Evolutionary conservation across 2,113 vertebrate genomes (phyloP).

Genomic region (Sander lucioperca): DNA sequence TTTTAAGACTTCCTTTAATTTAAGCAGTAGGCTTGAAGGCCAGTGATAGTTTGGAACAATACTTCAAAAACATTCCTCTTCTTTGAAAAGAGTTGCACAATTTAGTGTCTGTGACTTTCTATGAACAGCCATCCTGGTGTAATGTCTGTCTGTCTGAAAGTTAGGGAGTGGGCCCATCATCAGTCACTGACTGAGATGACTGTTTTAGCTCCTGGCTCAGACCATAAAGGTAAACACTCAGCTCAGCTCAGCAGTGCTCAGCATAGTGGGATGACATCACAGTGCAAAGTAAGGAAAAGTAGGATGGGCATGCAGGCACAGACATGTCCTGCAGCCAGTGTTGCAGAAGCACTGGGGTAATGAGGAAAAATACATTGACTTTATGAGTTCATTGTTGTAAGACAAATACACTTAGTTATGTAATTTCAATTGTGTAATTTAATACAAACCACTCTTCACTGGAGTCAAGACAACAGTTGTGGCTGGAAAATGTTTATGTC

Average conservation of each 20-base stretch:
- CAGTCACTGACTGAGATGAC: constrained; percentile 50
- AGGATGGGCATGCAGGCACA: constrained; percentile 57
- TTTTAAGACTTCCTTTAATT: not conserved
- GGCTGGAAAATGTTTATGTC: constrained; percentile 12
- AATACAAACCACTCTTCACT: too few species aligned
- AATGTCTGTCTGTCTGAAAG: constrained; percentile 53
- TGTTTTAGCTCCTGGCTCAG: constrained; percentile 63
- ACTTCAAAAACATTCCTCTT: not conserved
- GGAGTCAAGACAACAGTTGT: not conserved
- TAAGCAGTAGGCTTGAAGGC: not conserved
- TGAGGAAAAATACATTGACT: constrained; percentile 14
- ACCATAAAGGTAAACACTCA: constrained; percentile 51
- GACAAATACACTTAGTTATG: not conserved
- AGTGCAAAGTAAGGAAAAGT: constrained; percentile 50
- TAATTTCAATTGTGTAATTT: constrained; percentile 8
- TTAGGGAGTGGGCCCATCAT: constrained; percentile 57
- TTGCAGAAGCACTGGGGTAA: constrained; percentile 27
- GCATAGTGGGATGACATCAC: constrained; percentile 71
- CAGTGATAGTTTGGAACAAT: not conserved
- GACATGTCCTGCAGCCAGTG: constrained; percentile 54
- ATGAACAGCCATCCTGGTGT: constrained; percentile 50
- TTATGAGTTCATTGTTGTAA: not conserved
- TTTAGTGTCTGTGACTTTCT: not conserved
- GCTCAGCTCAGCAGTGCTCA: constrained; percentile 45
- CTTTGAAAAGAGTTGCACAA: not conserved